Base-by-base conservation (phyloP, 1,140 invertebrate genomes). In the Caenorhabditis latens region DNA sequence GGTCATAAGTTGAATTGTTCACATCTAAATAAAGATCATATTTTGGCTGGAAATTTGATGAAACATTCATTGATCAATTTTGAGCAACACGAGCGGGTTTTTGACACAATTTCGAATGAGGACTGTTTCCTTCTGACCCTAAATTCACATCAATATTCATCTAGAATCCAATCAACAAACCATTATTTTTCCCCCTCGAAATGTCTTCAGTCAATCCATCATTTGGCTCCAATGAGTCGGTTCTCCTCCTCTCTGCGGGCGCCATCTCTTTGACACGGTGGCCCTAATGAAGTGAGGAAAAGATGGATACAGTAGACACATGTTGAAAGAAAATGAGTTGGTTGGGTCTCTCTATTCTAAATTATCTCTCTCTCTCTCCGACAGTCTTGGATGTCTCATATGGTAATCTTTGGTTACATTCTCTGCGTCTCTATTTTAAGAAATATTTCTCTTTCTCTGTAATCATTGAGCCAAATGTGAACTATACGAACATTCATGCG, bases 171-270 rank as follows among this genome's bases (percentile, higher is more conserved):
- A 53, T 53, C 50, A 53, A 53, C 50, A 32, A 32, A 53, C 50
- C 50, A 53, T 53, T 16, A 14, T 11, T 32, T 40, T 11, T 3
- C 19, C 32, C n/a, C 8, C n/a, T 63, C 61, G 11, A 63, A 32
- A 13, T 63, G 21, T 63, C 61, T 63, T 32, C 61, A 63, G 61
- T 63, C n/a, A 24, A 63, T 63, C 61, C 61, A 71, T 71, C 65
- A 71, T 14, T 71, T 71, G 65, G 65, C 65, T 71, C 65, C 65
- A 71, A 11, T 6, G 42, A 71, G 65, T 43, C 65, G 65, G 65
- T 19, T 32, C 24, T 16, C 13, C 11, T 46, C 24, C 65, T 19
- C 61, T 13, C 61, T 6, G 19, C 55, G 55, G 55, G 32, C 32
- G 61, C 61, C 61, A n/a, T 71, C 65, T 71, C 65, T 71, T 71